phyloP scores from a whole-genome alignment of 2,113 vertebrate genomes.

The Microtus pennsylvanicus region DNA sequence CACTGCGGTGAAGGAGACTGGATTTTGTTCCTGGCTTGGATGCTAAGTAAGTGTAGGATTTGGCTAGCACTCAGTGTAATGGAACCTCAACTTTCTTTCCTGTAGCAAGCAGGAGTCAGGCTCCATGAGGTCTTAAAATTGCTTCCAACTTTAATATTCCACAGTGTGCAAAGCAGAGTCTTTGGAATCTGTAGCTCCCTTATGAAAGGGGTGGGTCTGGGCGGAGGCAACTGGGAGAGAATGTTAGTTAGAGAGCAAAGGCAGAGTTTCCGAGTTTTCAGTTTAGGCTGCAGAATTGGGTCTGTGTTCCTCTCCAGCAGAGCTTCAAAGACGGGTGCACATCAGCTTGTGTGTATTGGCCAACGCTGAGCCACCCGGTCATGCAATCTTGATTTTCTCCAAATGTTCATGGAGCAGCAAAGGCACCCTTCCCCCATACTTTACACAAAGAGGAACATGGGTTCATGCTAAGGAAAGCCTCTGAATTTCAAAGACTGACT shows the following conservation, averaged over 20 bases:
- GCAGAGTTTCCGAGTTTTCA: neutral
- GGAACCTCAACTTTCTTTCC: neutral
- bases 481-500: slow-evolving; percentile 83
- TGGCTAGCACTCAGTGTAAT: slow-evolving; percentile 2
- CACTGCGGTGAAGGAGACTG: neutral
- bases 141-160: slow-evolving; percentile 45
- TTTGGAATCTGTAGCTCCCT: neutral
- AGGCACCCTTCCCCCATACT: neutral
- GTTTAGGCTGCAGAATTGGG: neutral
- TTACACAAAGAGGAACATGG: neutral
- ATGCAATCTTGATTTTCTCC: neutral
- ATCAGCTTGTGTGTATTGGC: neutral
- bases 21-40: neutral
- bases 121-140: neutral
- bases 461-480: slow-evolving; percentile 71
- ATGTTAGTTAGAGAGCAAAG: too few species aligned
- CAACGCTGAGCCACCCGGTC: neutral
- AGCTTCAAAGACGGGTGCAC: neutral
- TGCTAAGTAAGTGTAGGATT: slow-evolving; percentile 33
- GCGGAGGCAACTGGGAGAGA: neutral
- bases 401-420: neutral
- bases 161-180: neutral
- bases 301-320: neutral
- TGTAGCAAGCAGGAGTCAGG: neutral
- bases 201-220: neutral